phyloP scores from a whole-genome alignment of 2,113 vertebrate species.

The Hemibagrus wyckioides region DNA sequence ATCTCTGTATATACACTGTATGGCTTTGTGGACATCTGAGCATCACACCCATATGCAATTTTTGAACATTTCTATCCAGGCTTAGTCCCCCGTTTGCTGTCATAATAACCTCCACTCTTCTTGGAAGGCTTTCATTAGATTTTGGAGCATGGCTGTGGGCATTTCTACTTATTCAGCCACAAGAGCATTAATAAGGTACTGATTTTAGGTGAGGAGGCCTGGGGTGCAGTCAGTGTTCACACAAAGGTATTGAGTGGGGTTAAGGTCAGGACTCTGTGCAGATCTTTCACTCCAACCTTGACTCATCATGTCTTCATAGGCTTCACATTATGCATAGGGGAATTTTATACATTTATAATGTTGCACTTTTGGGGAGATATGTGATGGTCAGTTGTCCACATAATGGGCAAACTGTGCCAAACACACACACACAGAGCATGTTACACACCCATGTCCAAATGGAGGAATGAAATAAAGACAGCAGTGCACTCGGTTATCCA shows the following conservation, averaged over 20 bases:
- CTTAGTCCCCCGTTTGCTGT: not conserved
- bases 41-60: not conserved
- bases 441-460: constrained; percentile 89
- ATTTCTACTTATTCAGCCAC: not conserved
- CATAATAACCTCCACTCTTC: not conserved
- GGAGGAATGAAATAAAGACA: constrained; percentile 98
- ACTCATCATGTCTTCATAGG: not conserved
- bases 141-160: not conserved
- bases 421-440: constrained; percentile 8
- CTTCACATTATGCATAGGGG: not conserved
- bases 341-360: not conserved
- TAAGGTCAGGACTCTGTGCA: not conserved
- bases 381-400: not conserved
- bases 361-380: not conserved
- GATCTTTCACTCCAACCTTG: not conserved
- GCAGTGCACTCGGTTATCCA: constrained; percentile 97
- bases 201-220: not conserved
- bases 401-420: not conserved
- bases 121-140: not conserved
- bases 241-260: not conserved
- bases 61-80: not conserved
- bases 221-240: not conserved
- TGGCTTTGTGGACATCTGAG: not conserved
- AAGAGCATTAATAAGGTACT: not conserved
- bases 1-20: not conserved